Evolutionary conservation across 2,113 vertebrate species (phyloP), one percentile per base, ranked within the genome.

Genomic region (Sprattus sprattus): DNA sequence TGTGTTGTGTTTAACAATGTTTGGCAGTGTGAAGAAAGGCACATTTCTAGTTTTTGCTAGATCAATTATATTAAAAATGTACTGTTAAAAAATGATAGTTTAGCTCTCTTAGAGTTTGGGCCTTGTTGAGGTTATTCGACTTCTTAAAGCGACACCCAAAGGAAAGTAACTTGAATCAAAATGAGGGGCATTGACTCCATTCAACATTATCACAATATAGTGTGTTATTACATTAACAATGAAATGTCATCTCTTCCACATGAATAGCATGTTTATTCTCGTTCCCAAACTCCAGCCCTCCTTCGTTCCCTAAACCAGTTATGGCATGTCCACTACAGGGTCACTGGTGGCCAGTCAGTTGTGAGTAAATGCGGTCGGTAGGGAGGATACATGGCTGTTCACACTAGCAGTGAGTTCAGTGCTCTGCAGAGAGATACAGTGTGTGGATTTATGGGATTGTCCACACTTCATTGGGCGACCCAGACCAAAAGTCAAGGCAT

Each of bases 401-500:
- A 60, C 39, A 81, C 32, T 81, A 45, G 39, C n/a, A 46, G n/a
- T 46, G 28, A 87, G 82, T 87, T 88, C 86, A 81, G 22, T 67
- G 84, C 88, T 82, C 87, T 85, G 20, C 86, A 81, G 86, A 87
- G 85, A 87, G 84, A 86, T 71, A 83, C 83, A 45, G 32, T 7
- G 46, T 45, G 39, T 49, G 0, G 84, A 87, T 78, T 32, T 28
- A 67, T 32, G 47, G 85, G 86, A 84, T 82, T 54, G 57, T 85
- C 82, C 60, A 82, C 87, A 60, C 75, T 49, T 85, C 83, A 84
- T 46, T 82, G 80, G 82, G 80, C 60, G 1, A 22, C 57, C 71
- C 52, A 84, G 54, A 50, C 6, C 57, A 28, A 50, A 81, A 82
- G 39, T 60, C n/a, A 39, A 49, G 6, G 60, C 64, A 78, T 3